Evolutionary conservation across 23 tunicate genomes (phyloP).

Genomic region (Styela clava): DNA sequence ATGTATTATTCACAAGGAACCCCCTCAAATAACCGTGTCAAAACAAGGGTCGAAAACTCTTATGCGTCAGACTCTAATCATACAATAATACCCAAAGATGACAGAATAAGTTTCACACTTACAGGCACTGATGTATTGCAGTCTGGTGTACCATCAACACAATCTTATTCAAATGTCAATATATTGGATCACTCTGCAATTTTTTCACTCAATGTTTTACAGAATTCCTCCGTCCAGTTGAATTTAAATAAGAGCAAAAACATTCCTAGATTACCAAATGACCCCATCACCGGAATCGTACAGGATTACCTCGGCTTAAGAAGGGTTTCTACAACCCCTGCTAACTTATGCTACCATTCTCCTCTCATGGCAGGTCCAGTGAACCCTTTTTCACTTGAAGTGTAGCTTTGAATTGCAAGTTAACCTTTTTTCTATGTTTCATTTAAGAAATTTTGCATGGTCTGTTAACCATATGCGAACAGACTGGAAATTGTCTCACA

Average conservation of each 20-base stretch:
- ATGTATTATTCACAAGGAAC: neutral
- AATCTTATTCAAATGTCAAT: neutral
- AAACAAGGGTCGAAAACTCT: neutral
- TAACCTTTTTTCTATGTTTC: neutral
- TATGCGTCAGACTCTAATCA: neutral
- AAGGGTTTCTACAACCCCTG: neutral
- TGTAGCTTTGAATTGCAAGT: neutral
- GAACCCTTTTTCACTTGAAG: neutral
- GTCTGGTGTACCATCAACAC: neutral
- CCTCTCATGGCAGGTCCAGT: neutral
- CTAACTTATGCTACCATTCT: neutral
- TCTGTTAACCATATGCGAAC: neutral
- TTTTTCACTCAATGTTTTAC: neutral
- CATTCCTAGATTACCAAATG: neutral
- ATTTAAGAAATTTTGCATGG: neutral
- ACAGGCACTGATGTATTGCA: no score
- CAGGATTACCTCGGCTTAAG: neutral
- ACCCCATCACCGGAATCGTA: neutral
- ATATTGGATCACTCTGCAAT: neutral
- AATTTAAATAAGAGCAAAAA: neutral
- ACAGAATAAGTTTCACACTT: neutral
- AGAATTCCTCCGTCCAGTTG: neutral
- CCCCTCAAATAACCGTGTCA: neutral
- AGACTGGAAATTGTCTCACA: neutral
- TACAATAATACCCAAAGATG: neutral